Percentiles rank a stretch among this genome's conserved stretches.
Evolutionary conservation across 2,888 invertebrate genomes (phyloP).

Genomic region (Nemurella pictetii): DNA sequence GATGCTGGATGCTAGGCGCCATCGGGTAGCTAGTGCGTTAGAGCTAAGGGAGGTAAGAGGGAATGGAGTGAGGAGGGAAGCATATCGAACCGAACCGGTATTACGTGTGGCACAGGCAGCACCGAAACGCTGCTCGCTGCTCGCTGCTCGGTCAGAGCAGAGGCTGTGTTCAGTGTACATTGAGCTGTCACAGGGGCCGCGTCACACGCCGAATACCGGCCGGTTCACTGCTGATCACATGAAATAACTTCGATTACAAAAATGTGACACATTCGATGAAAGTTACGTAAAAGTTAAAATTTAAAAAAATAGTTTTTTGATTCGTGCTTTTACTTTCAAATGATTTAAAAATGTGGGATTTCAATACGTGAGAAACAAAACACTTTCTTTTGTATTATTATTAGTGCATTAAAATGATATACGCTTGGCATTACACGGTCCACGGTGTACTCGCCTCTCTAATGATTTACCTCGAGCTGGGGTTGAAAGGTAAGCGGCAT

Average conservation of each 20-base stretch:
- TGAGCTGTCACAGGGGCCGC: not conserved
- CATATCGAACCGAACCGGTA: not conserved
- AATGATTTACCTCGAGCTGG: not conserved
- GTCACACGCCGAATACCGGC: not conserved
- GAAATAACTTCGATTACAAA: not conserved
- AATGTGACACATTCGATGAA: not conserved
- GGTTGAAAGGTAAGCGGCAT: not conserved
- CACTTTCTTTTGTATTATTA: not conserved
- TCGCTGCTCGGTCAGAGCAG: not conserved
- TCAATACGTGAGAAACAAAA: not conserved
- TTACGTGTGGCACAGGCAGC: not conserved
- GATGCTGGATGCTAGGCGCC: not conserved
- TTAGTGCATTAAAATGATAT: not conserved
- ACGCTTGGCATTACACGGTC: not conserved
- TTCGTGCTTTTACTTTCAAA: too few species aligned
- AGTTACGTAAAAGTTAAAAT: not conserved
- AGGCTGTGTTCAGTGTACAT: not conserved
- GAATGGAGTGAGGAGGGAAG: not conserved
- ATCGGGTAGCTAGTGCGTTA: not conserved
- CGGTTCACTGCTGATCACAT: not conserved
- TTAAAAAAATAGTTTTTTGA: too few species aligned
- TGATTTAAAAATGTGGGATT: not conserved
- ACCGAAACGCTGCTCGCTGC: not conserved
- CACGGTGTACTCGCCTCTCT: not conserved
- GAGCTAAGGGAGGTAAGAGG: constrained; percentile 24